Conservation (phyloP, 2,888 invertebrate genomes). For the Apodemia zela region DNA sequence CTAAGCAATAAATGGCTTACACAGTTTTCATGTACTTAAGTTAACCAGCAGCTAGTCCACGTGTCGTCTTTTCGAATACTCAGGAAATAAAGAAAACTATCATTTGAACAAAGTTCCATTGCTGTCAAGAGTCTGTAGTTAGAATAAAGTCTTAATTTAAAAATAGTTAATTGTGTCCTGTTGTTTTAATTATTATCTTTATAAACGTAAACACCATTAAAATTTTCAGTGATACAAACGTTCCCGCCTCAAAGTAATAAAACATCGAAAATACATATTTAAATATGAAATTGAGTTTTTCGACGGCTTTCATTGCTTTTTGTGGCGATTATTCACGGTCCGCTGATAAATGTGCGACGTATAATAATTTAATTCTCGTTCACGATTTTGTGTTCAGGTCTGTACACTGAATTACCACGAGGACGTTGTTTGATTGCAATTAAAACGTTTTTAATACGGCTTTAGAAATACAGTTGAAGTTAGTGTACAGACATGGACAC, state of each 20-base stretch:
- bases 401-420: conserved; percentile 19
- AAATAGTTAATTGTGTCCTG: conserved; percentile 10
- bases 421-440: conserved; percentile 9
- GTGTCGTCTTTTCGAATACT: conserved; percentile 31
- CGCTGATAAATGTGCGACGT: conserved; percentile 70
- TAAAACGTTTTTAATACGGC: conserved; percentile 13
- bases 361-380: conserved; percentile 74
- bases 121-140: conserved; percentile 12
- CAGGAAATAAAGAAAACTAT: conserved; percentile 18
- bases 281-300: conserved; percentile 75
- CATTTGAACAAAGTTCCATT: conserved; percentile 4
- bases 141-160: conserved; percentile 10
- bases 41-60: conserved; percentile 43
- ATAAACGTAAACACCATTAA: conserved; percentile 8
- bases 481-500: not conserved
- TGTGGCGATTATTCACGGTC: conserved; percentile 68
- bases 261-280: conserved; percentile 61
- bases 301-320: conserved; percentile 66
- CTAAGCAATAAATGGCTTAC: conserved; percentile 24
- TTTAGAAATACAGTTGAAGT: not conserved
- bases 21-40: conserved; percentile 42
- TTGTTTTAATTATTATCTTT: conserved; percentile 7
- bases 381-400: conserved; percentile 57
- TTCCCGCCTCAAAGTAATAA: conserved; percentile 30
- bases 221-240: conserved; percentile 13